Evolutionary conservation across 2,888 invertebrate species (phyloP).

Genomic region (Pycnomerus fuliginosus): DNA sequence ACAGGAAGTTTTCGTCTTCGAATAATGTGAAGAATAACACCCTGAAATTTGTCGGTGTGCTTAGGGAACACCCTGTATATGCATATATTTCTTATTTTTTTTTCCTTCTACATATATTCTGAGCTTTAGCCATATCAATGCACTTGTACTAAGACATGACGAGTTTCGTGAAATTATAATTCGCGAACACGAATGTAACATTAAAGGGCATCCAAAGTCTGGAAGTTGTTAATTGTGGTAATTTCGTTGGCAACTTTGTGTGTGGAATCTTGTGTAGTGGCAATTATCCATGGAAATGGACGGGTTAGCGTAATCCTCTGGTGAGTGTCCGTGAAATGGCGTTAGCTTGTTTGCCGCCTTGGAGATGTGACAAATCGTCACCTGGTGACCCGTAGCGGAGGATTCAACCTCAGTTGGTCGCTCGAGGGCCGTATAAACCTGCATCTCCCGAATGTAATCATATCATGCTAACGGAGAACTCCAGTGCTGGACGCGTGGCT

Average conservation of each 20-base stretch:
- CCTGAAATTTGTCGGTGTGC: too few relatives aligned
- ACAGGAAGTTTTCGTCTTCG: too few relatives aligned
- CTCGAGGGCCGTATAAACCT: slow-evolving; percentile 49
- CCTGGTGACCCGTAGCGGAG: slow-evolving; percentile 53
- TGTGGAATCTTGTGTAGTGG: slow-evolving; percentile 29
- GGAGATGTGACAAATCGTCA: slow-evolving; percentile 55
- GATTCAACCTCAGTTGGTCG: slow-evolving; percentile 47
- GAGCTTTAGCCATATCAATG: too few relatives aligned
- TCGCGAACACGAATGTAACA: slow-evolving; percentile 18
- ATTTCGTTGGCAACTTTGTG: slow-evolving; percentile 29
- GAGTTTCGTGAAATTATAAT: too few relatives aligned
- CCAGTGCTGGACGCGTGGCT: slow-evolving; percentile 35
- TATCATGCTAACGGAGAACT: slow-evolving; percentile 39
- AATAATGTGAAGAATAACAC: too few relatives aligned
- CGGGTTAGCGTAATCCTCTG: slow-evolving; percentile 35
- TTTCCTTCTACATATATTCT: too few relatives aligned
- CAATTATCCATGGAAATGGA: slow-evolving; percentile 36
- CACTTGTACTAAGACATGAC: too few relatives aligned
- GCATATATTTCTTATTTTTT: too few relatives aligned
- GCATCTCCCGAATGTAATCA: slow-evolving; percentile 46
- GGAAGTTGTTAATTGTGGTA: slow-evolving; percentile 31
- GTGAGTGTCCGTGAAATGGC: slow-evolving; percentile 50
- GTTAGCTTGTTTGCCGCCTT: slow-evolving; percentile 53
- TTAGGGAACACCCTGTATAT: too few relatives aligned
- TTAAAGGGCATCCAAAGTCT: slow-evolving; percentile 14